Percentiles rank a stretch among this genome's conserved stretches.
phyloP scores from a whole-genome alignment of 2,113 vertebrate genomes.

The Lutjanus erythropterus region DNA sequence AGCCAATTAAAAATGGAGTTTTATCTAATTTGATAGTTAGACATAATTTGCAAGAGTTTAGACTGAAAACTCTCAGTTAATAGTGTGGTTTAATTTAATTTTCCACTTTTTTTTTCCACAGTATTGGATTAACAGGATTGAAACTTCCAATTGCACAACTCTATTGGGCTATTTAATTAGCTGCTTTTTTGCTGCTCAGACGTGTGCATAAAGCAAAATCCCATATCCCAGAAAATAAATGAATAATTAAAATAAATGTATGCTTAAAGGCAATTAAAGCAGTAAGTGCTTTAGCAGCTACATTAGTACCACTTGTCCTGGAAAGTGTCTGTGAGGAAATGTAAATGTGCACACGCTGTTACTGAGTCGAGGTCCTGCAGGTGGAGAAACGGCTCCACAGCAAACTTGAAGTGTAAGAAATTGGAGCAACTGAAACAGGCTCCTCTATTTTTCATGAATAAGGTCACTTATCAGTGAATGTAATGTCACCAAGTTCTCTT shows the following conservation, averaged over 20 bases:
- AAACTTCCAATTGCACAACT: slow-evolving; percentile 73
- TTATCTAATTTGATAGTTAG: slow-evolving; percentile 86
- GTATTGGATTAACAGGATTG: slow-evolving; percentile 77
- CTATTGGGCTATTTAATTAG: slow-evolving; percentile 81
- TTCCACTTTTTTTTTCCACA: slow-evolving; percentile 71
- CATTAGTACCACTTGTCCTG: slow-evolving; percentile 75
- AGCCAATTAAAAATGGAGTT: slow-evolving; percentile 86
- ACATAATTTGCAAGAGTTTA: slow-evolving; percentile 83
- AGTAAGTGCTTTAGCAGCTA: slow-evolving; percentile 74
- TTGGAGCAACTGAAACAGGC: slow-evolving; percentile 71
- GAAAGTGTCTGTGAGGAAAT: slow-evolving; percentile 72
- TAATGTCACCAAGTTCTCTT: slow-evolving; percentile 94
- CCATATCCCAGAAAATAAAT: slow-evolving; percentile 75
- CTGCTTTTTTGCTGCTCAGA: slow-evolving; percentile 69
- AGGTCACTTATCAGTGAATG: slow-evolving; percentile 94
- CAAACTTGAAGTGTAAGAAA: slow-evolving; percentile 65
- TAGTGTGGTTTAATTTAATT: slow-evolving; percentile 81
- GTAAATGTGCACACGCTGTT: slow-evolving; percentile 57
- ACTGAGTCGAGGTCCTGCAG: slow-evolving; percentile 51
- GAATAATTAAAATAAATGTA: slow-evolving; percentile 82
- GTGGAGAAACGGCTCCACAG: slow-evolving; percentile 56
- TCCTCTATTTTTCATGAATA: slow-evolving; percentile 88
- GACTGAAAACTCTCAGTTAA: slow-evolving; percentile 79
- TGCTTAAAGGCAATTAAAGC: slow-evolving; percentile 84
- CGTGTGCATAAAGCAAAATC: slow-evolving; percentile 69